phyloP scores from a whole-genome alignment of 2,888 invertebrate species.

The Artemia sp. region DNA sequence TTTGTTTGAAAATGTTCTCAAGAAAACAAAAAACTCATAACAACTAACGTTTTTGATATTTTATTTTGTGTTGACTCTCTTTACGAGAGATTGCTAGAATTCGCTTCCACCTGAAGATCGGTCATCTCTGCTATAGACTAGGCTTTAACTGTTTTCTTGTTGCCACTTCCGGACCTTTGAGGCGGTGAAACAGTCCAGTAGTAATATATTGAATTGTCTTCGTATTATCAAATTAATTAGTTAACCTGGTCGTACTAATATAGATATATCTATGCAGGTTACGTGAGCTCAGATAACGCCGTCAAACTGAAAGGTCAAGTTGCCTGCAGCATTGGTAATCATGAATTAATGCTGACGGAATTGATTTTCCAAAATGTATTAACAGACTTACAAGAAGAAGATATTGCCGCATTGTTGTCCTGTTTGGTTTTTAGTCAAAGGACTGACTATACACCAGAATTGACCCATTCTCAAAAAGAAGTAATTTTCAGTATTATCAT shows the following conservation, averaged over 20 bases:
- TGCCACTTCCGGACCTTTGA: no score
- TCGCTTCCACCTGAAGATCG: no score
- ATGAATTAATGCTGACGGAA: constrained; percentile 80
- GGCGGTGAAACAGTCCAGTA: no score
- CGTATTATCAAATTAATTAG: background rate
- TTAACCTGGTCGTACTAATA: background rate
- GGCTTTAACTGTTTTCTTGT: no score
- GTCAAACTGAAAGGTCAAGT: constrained; percentile 66
- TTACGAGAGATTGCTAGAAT: no score
- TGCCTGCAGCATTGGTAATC: constrained; percentile 65
- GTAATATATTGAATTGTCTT: no score
- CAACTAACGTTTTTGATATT: no score
- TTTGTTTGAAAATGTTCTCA: no score
- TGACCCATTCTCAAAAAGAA: constrained; percentile 43
- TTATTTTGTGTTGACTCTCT: no score
- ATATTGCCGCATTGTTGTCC: constrained; percentile 84
- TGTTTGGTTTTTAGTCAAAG: constrained; percentile 80
- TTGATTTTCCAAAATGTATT: constrained; percentile 76
- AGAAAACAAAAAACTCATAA: no score
- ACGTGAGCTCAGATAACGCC: constrained; percentile 28
- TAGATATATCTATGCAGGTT: constrained; percentile 23
- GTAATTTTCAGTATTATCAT: constrained; percentile 29
- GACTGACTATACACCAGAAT: constrained; percentile 41
- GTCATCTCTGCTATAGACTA: no score
- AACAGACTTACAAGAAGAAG: constrained; percentile 63